Percentiles rank a stretch among this genome's conserved stretches.
Evolutionary conservation across 2,113 vertebrate genomes (phyloP).

Genomic region (Tragelaphus imberbis): DNA sequence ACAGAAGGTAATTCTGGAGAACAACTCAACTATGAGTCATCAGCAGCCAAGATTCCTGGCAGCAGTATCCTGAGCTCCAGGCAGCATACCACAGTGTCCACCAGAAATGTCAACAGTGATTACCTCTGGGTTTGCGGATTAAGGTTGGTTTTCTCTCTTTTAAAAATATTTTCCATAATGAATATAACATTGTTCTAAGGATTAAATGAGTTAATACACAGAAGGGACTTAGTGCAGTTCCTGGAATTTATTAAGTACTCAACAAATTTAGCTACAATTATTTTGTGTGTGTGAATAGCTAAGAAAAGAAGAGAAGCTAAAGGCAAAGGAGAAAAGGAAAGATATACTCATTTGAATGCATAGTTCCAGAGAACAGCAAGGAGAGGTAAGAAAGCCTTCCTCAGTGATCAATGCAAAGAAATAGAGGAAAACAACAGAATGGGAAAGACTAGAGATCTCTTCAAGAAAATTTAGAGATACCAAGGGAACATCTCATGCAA

Average conservation of each 20-base stretch:
- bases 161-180: neutral
- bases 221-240: neutral
- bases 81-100: neutral
- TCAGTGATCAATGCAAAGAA: neutral
- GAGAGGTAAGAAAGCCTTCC: neutral
- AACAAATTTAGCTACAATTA: neutral
- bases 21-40: neutral
- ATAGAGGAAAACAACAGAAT: neutral
- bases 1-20: constrained; percentile 1
- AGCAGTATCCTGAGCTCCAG: neutral
- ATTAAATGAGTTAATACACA: neutral
- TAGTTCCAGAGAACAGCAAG: neutral
- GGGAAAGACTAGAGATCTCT: neutral
- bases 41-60: neutral
- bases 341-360: neutral
- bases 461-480: neutral
- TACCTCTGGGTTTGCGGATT: neutral
- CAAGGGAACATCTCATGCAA: neutral
- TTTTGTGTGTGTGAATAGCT: neutral
- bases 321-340: neutral
- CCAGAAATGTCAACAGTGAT: constrained; percentile 21
- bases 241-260: neutral
- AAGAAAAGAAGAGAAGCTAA: neutral
- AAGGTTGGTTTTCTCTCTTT: neutral
- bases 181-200: neutral